Evolutionary conservation across 2,113 vertebrate species (phyloP), one percentile per base, ranked within the genome.

Genomic region (Hemiscyllium ocellatum): DNA sequence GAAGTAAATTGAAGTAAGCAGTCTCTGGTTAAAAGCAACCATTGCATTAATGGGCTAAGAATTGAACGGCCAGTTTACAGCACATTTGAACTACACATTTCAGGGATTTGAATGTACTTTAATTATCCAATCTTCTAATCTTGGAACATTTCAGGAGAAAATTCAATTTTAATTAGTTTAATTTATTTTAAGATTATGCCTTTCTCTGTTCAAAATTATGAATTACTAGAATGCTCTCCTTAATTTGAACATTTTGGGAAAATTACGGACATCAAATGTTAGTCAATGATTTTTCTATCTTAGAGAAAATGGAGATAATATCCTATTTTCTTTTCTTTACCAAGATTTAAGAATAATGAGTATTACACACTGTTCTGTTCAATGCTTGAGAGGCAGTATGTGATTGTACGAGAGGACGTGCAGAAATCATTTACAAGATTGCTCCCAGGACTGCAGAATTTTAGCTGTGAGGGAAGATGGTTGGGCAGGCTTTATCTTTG

Each of bases 71-170:
- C 56, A 20, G 87, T 17, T 90, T 90, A 65, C 24, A 56, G 87
- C 52, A 33, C 4, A n/a, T 66, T 90, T 91, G 52, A 65, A 91
- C 89, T n/a, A n/a, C 33, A 61, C 26, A 2, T 37, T 61, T 91
- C 89, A 65, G 89, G 19, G 56, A 91, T 91, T 65, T n/a, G 47
- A 89, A 89, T 89, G 86, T 56, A 50, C 24, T 89, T 89, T 89
- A 89, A 56, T 61, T 33, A 4, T 90, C 52, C 5, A 33, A 33
- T 56, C 56, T 26, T 56, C 86, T 29, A 7, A 89, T 15, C 10
- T 61, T 90, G 52, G 50, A 52, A 61, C 33, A 90, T 90, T 90
- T 90, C 87, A 65, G 52, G 87, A 90, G 50, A 47, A 26, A 89
- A 56, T 89, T 50, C 52, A 10, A 89, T 89, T 90, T 90, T 87